Base-by-base conservation (phyloP, 2,888 invertebrate genomes). In the Agonopterix alstromeriana region DNA sequence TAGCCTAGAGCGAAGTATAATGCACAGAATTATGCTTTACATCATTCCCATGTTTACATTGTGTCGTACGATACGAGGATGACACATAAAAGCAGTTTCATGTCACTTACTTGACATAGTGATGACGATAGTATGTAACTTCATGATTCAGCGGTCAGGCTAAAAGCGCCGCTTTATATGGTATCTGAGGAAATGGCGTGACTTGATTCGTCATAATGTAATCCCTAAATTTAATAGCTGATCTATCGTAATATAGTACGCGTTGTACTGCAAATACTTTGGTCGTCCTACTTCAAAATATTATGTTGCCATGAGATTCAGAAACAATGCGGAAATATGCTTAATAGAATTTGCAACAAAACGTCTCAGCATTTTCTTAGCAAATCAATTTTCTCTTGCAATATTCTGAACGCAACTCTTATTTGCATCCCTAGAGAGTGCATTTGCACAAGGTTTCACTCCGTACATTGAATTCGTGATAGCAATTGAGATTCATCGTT, bases 401-500 rank as follows among this genome's bases (percentile, higher is more conserved):
- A 40, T 40, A 10, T 10, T 48, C 43, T 48, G 27, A 10, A 40
- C 43, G 35, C 43, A 38, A 40, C 12, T 8, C 12, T 9, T 12
- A 45, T 45, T 48, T 45, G 50, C 45, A 52, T 53, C 53, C 55
- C 51, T 50, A 49, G 58, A 60, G 53, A 57, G 52, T 52, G 52
- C 42, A 58, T 57, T 60, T 58, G 55, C 64, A 57, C 27, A 48
- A 53, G 56, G 56, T 65, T 67, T 65, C 58, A 55, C 61, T 63
- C 57, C 54, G 55, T 53, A 56, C 56, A 60, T 55, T 53, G 55
- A 57, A 62, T 63, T 57, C 62, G 67, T 71, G 63, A 65, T 75
- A 67, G 67, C 71, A 75, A 77, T 79, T 71, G 70, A 75, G 67
- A 71, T 75, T 72, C 73, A 73, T 67, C 72, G 71, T 73, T 64